Base-by-base conservation (phyloP, 1,140 invertebrate species). In the Melipona quadrifasciata region DNA sequence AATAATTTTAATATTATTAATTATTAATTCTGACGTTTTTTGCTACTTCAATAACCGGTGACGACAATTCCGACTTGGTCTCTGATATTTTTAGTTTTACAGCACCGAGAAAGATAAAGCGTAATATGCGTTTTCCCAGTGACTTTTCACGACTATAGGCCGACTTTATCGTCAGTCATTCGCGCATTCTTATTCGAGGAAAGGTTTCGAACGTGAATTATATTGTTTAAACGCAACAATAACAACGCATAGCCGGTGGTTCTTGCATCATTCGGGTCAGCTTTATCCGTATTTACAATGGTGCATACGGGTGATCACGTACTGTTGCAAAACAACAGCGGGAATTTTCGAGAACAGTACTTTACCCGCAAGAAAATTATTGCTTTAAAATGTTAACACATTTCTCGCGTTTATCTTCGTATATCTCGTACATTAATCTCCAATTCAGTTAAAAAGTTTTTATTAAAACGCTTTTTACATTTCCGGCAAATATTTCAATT, bases 201-300 rank as follows among this genome's bases (percentile, higher is more conserved):
- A 78, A 78, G 64, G 57, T 27, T 34, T 21, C 55, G 75, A 24
- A 27, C 31, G 55, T 65, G 27, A 64, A 74, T 64, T 55, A 64
- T 53, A 68, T 68, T 79, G 82, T 71, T 79, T 71, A 34, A 79
- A 70, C 81, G 65, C 65, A 78, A 57, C 55, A 70, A 83, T 55
- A 78, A 78, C 21, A 68, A 82, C n/a, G 39, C 80, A 17, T n/a
- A 68, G 61, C 51, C 21, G 31, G 14, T 16, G n/a, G n/a, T 24
- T 53, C 61, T 83, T 83, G 55, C 82, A 83, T 83, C 74, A 78
- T 83, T 83, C 67, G 67, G 75, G 82, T 83, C 75, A 79, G 34
- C 65, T 83, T 78, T 78, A 83, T 71, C 65, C 82, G 82, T 78
- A 83, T 83, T 83, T 79, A 77, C 82, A 79, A 27, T 47, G 65